These are phyloP conservation scores for Aphelenchoides besseyi DNA, from an alignment of 1,140 invertebrate genomes.

Conservation along the genomic window DNA sequence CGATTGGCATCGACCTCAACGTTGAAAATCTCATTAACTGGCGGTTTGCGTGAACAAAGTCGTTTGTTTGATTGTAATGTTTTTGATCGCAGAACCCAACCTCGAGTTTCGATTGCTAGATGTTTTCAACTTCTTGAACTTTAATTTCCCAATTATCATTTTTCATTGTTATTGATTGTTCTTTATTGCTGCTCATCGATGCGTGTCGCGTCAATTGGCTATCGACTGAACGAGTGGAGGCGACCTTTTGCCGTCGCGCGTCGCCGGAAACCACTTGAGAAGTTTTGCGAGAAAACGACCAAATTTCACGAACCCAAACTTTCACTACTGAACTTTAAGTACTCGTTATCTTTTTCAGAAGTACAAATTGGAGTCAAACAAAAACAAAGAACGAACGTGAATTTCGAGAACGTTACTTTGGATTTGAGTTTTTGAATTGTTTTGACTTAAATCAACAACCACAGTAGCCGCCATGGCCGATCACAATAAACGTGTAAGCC, in stretches of 20 bases:
- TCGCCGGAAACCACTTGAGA: slow-evolving; percentile 19
- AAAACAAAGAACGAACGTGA: no score
- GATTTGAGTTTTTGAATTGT: no score
- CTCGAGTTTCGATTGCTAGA: neutral
- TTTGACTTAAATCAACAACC: neutral
- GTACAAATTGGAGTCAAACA: no score
- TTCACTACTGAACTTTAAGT: neutral
- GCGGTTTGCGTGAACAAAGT: no score
- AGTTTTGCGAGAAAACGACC: neutral
- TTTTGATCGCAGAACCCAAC: no score
- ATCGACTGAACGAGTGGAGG: neutral
- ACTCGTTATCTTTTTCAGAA: neutral
- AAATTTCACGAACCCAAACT: neutral
- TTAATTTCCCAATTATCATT: no score
- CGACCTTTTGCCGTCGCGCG: slow-evolving; percentile 11
- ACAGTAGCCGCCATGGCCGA: slow-evolving; percentile 4
- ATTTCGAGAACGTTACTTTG: no score
- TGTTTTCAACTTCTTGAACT: neutral
- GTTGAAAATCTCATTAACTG: no score
- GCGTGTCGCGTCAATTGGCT: neutral
- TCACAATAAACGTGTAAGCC: slow-evolving; percentile 16
- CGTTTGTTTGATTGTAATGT: no score
- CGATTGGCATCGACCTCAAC: no score
- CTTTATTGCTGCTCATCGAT: neutral
- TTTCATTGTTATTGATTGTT: neutral